A percentile compares a stretch with the other conserved stretches of the same genome.
Evolutionary conservation across 2,888 invertebrate genomes (phyloP).

Genomic region (Drosophila aldrichi): DNA sequence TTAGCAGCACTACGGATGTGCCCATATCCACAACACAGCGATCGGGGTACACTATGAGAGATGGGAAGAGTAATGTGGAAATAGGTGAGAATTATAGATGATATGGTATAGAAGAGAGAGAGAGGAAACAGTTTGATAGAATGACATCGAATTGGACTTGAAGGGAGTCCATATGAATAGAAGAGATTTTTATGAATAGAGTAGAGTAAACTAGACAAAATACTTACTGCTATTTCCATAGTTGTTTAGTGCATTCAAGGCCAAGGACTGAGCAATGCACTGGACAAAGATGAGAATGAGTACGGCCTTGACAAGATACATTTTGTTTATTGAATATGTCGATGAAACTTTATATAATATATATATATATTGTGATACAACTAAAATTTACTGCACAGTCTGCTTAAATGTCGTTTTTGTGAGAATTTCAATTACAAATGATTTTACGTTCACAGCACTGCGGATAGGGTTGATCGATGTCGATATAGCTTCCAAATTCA

Average conservation of each 20-base stretch:
- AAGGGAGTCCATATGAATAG: background rate
- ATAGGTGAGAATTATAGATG: background rate
- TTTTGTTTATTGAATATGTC: slow-evolving; percentile 8
- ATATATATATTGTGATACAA: background rate
- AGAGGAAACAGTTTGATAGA: background rate
- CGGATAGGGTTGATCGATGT: slow-evolving; percentile 50
- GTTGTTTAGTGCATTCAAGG: slow-evolving; percentile 30
- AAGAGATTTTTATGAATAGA: background rate
- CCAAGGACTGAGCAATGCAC: background rate
- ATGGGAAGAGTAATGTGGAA: accelerated
- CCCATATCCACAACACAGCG: slow-evolving; percentile 60
- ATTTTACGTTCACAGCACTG: slow-evolving; percentile 50
- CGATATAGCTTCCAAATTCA: slow-evolving; percentile 16
- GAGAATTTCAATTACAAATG: slow-evolving; percentile 20
- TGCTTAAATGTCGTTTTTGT: slow-evolving; percentile 8
- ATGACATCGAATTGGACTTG: background rate
- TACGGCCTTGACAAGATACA: slow-evolving; percentile 10
- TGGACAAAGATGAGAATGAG: background rate
- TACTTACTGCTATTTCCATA: slow-evolving; percentile 45
- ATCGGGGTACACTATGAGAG: slow-evolving; percentile 46
- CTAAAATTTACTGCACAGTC: slow-evolving; percentile 1
- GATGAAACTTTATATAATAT: background rate
- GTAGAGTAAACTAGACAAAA: background rate
- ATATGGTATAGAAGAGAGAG: background rate
- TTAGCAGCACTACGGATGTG: slow-evolving; percentile 35